These are phyloP conservation scores for Gasterosteus aculeatus DNA, from an alignment of 2,113 vertebrate species.

Conservation along the genomic window DNA sequence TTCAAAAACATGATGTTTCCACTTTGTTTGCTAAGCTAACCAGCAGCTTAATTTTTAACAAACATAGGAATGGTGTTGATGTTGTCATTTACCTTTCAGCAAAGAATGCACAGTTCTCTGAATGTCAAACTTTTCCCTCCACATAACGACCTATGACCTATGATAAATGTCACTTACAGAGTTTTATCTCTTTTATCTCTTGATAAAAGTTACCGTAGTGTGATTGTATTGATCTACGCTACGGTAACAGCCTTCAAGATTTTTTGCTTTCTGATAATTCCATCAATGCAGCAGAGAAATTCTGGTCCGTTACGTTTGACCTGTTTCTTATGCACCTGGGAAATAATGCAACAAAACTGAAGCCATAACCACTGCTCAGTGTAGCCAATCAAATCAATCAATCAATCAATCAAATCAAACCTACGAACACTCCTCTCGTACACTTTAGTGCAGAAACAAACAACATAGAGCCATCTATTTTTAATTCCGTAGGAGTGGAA, in stretches of 20 bases:
- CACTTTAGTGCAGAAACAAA: constrained; percentile 11
- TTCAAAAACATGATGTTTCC: background rate
- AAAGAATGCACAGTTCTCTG: background rate
- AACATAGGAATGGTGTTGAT: background rate
- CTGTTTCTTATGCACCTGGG: constrained; percentile 45
- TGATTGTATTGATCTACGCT: background rate
- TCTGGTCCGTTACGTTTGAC: constrained; percentile 39
- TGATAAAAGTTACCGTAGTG: background rate
- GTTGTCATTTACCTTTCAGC: background rate
- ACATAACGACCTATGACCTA: background rate
- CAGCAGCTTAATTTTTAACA: background rate
- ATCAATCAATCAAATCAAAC: background rate
- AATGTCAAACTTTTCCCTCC: background rate
- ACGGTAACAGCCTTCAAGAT: background rate
- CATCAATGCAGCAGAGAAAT: background rate
- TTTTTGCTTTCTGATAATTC: constrained; percentile 1
- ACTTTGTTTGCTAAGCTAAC: background rate
- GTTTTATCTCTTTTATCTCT: background rate
- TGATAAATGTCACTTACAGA: background rate
- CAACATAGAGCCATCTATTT: constrained; percentile 55
- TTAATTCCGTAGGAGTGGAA: constrained; percentile 53
- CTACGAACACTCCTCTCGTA: constrained; percentile 2
- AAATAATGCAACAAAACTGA: constrained; percentile 64
- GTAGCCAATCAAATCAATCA: constrained; percentile 29
- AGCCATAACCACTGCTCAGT: constrained; percentile 46